phyloP scores from a whole-genome alignment of 1,140 invertebrate genomes.

The Araneus ventricosus region DNA sequence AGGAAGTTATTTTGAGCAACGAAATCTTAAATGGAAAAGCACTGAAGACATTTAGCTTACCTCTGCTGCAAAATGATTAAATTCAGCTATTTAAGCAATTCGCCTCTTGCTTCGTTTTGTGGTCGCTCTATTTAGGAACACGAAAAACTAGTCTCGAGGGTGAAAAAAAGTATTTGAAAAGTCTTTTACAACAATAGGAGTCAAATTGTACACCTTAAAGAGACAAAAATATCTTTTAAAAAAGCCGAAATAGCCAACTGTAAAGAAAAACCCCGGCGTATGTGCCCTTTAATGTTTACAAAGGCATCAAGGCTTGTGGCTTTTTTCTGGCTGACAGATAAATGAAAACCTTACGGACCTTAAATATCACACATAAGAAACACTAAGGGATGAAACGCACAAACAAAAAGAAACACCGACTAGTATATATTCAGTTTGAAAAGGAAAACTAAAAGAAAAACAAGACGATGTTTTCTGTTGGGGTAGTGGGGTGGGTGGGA shows the following conservation, averaged over 20 bases:
- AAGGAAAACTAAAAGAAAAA: constrained; percentile 38
- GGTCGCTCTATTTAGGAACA: too few relatives aligned
- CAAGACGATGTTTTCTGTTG: constrained; percentile 10
- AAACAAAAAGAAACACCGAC: constrained; percentile 1
- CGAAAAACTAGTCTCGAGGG: too few relatives aligned
- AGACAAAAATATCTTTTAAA: not conserved
- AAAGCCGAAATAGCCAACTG: not conserved
- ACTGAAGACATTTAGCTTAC: too few relatives aligned
- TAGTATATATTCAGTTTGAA: constrained; percentile 8
- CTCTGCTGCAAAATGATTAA: too few relatives aligned
- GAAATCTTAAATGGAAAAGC: too few relatives aligned
- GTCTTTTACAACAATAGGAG: not conserved
- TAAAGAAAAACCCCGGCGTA: not conserved
- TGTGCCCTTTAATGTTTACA: constrained; percentile 51
- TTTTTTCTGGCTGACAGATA: constrained; percentile 26
- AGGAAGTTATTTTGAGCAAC: too few relatives aligned
- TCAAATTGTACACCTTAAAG: constrained; percentile 3
- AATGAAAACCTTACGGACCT: constrained; percentile 31
- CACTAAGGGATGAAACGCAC: constrained; percentile 19
- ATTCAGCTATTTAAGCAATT: too few relatives aligned
- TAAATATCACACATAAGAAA: constrained; percentile 31
- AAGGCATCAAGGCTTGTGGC: constrained; percentile 10
- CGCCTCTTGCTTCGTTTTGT: too few relatives aligned
- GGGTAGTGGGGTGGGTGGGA: not conserved
- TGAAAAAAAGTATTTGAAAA: not conserved